Conservation (phyloP, 2,888 invertebrate genomes). For the Zhengitettix transpicula region DNA sequence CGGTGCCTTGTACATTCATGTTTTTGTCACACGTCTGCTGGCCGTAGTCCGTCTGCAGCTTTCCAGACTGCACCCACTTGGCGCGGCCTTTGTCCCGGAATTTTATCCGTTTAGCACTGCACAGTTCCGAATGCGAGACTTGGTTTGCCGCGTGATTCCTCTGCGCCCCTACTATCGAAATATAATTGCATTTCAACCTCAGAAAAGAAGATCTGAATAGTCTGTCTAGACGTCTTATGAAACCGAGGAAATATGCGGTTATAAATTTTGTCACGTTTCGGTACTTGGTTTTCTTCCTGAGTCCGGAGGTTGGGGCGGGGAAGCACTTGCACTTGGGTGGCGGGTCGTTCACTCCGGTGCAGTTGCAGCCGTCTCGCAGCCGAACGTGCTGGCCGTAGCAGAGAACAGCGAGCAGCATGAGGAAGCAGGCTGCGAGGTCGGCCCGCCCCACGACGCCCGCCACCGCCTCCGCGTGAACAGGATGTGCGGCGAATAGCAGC, state of each 20-base stretch:
- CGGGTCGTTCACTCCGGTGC: neutral
- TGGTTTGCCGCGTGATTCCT: too few species aligned
- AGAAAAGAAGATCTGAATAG: neutral
- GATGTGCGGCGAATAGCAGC: conserved; percentile 83
- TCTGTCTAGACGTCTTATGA: neutral
- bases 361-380: conserved; percentile 7
- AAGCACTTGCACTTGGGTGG: neutral
- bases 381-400: conserved; percentile 63
- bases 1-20: too few species aligned
- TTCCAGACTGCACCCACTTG: too few species aligned
- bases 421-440: conserved; percentile 80
- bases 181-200: neutral
- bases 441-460: conserved; percentile 91
- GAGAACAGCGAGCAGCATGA: conserved; percentile 75
- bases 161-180: too few species aligned
- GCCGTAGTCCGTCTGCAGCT: too few species aligned
- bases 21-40: too few species aligned
- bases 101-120: neutral
- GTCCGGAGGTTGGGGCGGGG: neutral
- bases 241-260: neutral
- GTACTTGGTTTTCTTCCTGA: neutral
- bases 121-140: neutral
- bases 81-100: neutral
- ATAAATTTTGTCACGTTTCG: too few species aligned
- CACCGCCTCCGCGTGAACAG: conserved; percentile 92